Percentiles rank a stretch among this genome's conserved stretches.
Evolutionary conservation across 2,113 vertebrate species (phyloP).

Genomic region (Megaceryle torquata): DNA sequence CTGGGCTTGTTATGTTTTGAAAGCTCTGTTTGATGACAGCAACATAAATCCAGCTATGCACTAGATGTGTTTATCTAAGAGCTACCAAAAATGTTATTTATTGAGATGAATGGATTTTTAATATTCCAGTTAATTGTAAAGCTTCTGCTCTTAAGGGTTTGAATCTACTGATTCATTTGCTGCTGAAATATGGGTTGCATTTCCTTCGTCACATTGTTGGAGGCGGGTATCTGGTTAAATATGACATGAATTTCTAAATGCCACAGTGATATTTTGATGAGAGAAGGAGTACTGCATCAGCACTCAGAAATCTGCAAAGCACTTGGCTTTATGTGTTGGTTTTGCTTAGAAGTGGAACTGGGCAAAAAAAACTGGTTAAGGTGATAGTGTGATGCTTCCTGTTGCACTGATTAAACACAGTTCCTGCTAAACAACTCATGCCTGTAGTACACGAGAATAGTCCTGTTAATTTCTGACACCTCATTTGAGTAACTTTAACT

Average conservation of each 20-base stretch:
- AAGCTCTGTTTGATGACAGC: constrained; percentile 38
- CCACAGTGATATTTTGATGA: constrained; percentile 68
- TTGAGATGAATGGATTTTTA: background rate
- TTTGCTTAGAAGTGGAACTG: constrained; percentile 58
- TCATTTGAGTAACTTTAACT: background rate
- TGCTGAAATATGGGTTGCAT: background rate
- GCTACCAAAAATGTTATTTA: background rate
- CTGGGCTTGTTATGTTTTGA: constrained; percentile 31
- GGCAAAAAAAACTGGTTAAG: constrained; percentile 33
- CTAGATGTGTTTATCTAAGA: background rate
- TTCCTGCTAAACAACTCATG: background rate
- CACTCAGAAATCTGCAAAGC: constrained; percentile 67
- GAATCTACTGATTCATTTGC: background rate
- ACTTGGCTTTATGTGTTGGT: constrained; percentile 57
- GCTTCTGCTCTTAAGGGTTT: background rate
- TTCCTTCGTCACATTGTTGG: background rate
- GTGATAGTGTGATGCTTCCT: background rate
- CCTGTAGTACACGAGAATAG: background rate
- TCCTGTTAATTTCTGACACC: background rate
- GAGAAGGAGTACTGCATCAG: constrained; percentile 72
- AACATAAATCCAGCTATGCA: background rate
- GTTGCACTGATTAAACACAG: background rate
- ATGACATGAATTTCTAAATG: background rate
- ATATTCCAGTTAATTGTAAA: background rate
- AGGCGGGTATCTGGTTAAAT: background rate